A percentile compares a stretch with the other conserved stretches of the same genome.
Conservation (phyloP, 2,888 invertebrate species). For the Brenthis ino region DNA sequence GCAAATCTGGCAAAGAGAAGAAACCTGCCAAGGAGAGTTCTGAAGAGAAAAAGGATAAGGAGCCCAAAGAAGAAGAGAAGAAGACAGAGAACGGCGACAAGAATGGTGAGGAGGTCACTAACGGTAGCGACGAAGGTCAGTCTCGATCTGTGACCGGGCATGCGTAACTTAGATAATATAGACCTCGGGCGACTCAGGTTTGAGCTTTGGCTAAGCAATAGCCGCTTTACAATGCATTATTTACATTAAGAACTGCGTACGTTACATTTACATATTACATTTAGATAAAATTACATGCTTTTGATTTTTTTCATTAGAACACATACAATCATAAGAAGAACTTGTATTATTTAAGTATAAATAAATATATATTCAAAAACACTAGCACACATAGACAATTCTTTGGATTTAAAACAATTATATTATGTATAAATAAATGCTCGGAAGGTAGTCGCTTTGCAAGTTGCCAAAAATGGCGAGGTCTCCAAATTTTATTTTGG, state of each 20-base stretch:
- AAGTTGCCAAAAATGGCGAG: conserved; percentile 38
- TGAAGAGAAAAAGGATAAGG: conserved; percentile 86
- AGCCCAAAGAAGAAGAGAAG: conserved; percentile 80
- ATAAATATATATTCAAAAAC: too few species aligned
- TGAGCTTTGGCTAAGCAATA: conserved; percentile 12
- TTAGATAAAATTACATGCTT: too few species aligned
- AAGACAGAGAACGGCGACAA: conserved; percentile 76
- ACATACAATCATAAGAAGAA: too few species aligned
- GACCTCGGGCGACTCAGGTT: conserved; percentile 27
- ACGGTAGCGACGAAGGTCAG: conserved; percentile 81
- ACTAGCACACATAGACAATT: too few species aligned
- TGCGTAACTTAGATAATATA: conserved; percentile 58
- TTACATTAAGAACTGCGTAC: not conserved
- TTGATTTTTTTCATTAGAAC: too few species aligned
- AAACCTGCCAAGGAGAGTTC: conserved; percentile 84
- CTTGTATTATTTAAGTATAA: too few species aligned
- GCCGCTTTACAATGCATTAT: conserved; percentile 7
- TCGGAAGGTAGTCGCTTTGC: conserved; percentile 20
- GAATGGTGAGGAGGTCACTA: conserved; percentile 79
- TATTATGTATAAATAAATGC: conserved; percentile 7
- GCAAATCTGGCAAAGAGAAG: conserved; percentile 87
- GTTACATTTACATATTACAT: conserved; percentile 1
- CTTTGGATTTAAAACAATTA: not conserved
- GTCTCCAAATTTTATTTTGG: conserved; percentile 35
- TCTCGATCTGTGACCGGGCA: conserved; percentile 69